Evolutionary conservation across 2,888 invertebrate species (phyloP).

Genomic region (Horisme vitalbata): DNA sequence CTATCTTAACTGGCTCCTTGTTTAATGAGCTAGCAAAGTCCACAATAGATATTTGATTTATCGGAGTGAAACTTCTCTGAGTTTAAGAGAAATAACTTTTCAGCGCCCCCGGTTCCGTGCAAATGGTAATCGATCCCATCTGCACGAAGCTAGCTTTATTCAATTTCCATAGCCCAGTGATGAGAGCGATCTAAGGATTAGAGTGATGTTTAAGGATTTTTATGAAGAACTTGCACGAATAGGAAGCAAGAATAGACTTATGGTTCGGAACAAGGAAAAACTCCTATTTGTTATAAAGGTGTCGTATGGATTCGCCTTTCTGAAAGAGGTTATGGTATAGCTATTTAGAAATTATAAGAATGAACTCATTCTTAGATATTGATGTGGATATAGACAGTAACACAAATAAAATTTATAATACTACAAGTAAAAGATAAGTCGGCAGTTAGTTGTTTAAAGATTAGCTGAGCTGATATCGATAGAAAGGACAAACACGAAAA

Average conservation of each 20-base stretch:
- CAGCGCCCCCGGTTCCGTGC: background rate
- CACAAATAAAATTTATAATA: background rate
- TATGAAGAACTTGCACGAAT: too few species aligned
- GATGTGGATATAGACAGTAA: background rate
- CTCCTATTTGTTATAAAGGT: too few species aligned
- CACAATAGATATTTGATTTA: too few species aligned
- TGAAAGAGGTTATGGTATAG: background rate
- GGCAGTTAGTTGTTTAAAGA: constrained; percentile 17
- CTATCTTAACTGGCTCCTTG: too few species aligned
- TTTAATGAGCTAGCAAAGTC: too few species aligned
- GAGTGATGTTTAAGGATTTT: background rate
- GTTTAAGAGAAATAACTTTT: background rate
- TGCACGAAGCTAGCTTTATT: constrained; percentile 9
- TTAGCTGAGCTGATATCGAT: constrained; percentile 28
- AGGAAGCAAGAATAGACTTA: too few species aligned
- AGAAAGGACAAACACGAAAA: constrained; percentile 24
- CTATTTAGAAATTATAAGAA: background rate
- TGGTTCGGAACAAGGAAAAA: too few species aligned
- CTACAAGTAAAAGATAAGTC: constrained; percentile 8
- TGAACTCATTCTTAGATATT: background rate
- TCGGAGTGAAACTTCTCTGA: background rate
- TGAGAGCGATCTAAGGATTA: constrained; percentile 2
- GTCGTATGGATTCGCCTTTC: background rate
- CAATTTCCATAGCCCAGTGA: constrained; percentile 10
- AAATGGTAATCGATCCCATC: constrained; percentile 6